These are phyloP conservation scores for Halesus radiatus DNA, from an alignment of 1,140 invertebrate genomes.

Conservation along the genomic window DNA sequence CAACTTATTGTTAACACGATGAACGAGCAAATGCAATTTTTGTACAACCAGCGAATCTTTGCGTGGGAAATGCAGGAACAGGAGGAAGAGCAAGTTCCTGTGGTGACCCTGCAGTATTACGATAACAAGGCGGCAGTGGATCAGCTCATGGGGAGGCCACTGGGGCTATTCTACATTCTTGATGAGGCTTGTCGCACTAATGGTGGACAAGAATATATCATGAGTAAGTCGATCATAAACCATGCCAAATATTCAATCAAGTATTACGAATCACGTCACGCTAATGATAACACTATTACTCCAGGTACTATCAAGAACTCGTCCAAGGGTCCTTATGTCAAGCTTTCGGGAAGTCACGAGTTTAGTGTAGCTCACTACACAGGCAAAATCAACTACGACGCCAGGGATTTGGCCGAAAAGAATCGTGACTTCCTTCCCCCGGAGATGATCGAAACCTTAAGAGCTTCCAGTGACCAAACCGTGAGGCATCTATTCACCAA, in stretches of 20 bases:
- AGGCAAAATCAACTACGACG: conserved; percentile 86
- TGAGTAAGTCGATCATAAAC: conserved; percentile 61
- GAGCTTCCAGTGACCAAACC: conserved; percentile 80
- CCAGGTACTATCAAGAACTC: conserved; percentile 71
- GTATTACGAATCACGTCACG: not conserved
- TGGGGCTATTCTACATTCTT: conserved; percentile 88
- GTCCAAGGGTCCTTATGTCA: conserved; percentile 74
- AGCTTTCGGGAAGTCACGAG: conserved; percentile 75
- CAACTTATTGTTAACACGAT: conserved; percentile 90
- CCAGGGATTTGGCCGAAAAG: conserved; percentile 85
- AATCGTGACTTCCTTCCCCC: conserved; percentile 91
- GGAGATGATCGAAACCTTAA: conserved; percentile 87
- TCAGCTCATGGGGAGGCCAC: conserved; percentile 85
- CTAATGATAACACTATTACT: conserved; percentile 23
- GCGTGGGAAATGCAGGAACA: conserved; percentile 92
- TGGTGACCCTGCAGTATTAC: conserved; percentile 81
- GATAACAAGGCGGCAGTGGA: conserved; percentile 91
- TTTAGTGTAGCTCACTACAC: conserved; percentile 89
- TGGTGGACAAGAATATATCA: conserved; percentile 71
- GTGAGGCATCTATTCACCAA: conserved; percentile 87
- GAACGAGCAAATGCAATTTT: conserved; percentile 91
- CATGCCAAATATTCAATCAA: not conserved
- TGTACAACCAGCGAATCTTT: conserved; percentile 90
- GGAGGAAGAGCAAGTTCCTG: conserved; percentile 85
- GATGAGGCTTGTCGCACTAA: conserved; percentile 88